Percentiles rank a stretch among this genome's conserved stretches.
Evolutionary conservation across 2,888 invertebrate genomes (phyloP).

Genomic region (Vanessa cardui): DNA sequence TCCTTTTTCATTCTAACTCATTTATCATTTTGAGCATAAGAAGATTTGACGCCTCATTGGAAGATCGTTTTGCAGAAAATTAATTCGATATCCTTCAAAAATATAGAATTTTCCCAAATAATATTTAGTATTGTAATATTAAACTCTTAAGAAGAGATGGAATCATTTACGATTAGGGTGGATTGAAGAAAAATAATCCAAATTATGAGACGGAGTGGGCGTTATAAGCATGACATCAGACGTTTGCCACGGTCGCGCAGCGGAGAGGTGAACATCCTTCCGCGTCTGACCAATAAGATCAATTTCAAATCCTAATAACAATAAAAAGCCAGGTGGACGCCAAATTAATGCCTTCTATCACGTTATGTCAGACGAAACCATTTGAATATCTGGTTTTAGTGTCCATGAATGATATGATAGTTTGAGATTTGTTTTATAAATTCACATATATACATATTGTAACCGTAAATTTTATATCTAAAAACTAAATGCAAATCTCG

Average conservation of each 20-base stretch:
- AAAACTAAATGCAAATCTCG: no score
- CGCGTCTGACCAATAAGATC: conserved; percentile 60
- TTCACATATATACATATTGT: not conserved
- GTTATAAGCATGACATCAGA: conserved; percentile 68
- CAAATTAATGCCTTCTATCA: conserved; percentile 47
- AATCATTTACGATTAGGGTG: not conserved
- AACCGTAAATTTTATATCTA: not conserved
- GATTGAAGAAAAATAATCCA: conserved; percentile 44
- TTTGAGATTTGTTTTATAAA: conserved; percentile 10
- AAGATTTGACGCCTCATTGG: conserved; percentile 28
- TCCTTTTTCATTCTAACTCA: conserved; percentile 23
- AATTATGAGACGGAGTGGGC: conserved; percentile 49
- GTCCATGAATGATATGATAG: conserved; percentile 32
- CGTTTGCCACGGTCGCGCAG: conserved; percentile 49
- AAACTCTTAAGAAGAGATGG: not conserved
- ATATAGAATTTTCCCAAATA: not conserved
- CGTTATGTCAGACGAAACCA: conserved; percentile 37
- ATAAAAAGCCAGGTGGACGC: conserved; percentile 59
- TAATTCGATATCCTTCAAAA: not conserved
- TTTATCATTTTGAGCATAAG: conserved; percentile 30
- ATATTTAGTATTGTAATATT: not conserved
- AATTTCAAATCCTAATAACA: conserved; percentile 58
- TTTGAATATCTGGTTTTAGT: conserved; percentile 31
- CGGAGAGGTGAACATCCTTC: conserved; percentile 73
- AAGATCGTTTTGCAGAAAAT: conserved; percentile 24